Evolutionary conservation across 2,797 vertebrate genomes (phyloP).

Genomic region (Poeciliopsis infans): DNA sequence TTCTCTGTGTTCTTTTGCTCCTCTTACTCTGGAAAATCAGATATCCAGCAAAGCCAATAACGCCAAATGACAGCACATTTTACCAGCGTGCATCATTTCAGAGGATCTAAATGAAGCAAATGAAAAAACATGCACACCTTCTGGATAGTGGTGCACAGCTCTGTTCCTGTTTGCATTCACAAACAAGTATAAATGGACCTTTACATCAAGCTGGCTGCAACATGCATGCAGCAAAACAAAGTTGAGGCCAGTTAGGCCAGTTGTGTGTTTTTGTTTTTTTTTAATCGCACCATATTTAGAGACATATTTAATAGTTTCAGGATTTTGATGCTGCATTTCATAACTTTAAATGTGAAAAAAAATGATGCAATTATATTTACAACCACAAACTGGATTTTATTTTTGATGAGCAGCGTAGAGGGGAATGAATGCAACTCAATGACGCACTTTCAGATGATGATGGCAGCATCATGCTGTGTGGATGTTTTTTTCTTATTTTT

Average conservation of each 20-base stretch:
- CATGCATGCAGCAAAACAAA: not conserved
- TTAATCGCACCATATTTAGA: not conserved
- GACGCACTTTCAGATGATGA: not conserved
- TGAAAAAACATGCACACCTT: not conserved
- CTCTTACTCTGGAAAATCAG: not conserved
- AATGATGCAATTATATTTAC: not conserved
- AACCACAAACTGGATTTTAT: not conserved
- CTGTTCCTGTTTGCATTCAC: not conserved
- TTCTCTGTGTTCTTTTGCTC: not conserved
- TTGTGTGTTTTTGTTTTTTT: not conserved
- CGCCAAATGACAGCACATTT: not conserved
- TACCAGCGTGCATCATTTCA: not conserved
- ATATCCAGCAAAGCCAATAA: not conserved
- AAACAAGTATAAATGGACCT: not conserved
- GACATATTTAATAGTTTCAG: not conserved
- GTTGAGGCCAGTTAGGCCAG: not conserved
- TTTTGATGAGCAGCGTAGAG: not conserved
- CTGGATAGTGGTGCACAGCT: not conserved
- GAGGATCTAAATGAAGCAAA: not conserved
- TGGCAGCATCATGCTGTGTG: not conserved
- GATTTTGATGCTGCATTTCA: not conserved
- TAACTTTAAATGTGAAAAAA: not conserved
- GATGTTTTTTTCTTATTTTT: not conserved
- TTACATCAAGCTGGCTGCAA: conserved; percentile 1
- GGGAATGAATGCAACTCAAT: not conserved